phyloP scores from a whole-genome alignment of 64 coral and sea anemone species.

The Trachythela sp. region DNA sequence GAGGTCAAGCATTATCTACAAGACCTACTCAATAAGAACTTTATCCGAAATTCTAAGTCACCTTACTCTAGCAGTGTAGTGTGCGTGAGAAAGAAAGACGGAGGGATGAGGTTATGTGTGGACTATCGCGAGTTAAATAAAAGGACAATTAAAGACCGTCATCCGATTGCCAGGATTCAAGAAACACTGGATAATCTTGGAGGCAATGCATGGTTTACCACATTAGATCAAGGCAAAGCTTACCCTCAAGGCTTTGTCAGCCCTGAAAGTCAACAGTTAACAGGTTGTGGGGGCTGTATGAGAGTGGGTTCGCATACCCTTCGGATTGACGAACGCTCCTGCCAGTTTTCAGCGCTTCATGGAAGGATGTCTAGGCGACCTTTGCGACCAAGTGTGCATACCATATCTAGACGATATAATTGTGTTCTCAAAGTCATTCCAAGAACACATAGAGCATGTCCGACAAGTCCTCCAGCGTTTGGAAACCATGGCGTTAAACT shows the following conservation, averaged over 20 bases:
- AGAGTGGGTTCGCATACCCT: background rate
- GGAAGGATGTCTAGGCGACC: background rate
- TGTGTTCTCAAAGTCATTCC: background rate
- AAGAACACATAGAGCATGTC: conserved; percentile 4
- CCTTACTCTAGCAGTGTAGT: background rate
- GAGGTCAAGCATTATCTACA: conserved; percentile 1
- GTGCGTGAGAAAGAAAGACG: conserved; percentile 16
- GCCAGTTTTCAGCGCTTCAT: no score
- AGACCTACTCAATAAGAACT: conserved; percentile 14
- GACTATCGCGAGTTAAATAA: background rate
- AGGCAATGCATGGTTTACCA: no score
- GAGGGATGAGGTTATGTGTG: background rate
- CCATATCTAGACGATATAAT: background rate
- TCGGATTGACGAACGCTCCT: background rate
- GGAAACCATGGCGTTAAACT: background rate
- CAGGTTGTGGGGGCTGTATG: background rate
- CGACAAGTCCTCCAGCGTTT: background rate
- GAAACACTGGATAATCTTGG: background rate
- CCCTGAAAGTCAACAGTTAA: no score
- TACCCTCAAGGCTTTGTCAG: no score
- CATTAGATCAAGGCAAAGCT: no score
- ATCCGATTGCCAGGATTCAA: background rate
- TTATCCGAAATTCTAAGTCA: background rate
- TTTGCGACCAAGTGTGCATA: background rate
- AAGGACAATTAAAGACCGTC: background rate